Conservation (phyloP, 1,140 invertebrate genomes). For the Lamellibrachia luymesi region DNA sequence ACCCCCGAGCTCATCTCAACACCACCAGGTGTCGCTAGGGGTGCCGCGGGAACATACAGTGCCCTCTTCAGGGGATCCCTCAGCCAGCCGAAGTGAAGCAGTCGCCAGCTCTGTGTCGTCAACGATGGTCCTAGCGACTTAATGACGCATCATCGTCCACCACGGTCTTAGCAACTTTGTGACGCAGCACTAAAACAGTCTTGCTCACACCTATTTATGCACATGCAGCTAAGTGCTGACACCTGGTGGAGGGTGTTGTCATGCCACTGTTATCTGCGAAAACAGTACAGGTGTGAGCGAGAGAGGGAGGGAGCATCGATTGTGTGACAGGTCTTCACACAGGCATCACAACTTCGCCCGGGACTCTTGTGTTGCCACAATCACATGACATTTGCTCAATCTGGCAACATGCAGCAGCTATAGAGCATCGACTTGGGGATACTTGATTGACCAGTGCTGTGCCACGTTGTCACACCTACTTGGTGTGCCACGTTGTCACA, state of each 20-base stretch:
- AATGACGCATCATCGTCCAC: background rate
- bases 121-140: constrained; percentile 13
- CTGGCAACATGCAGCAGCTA: background rate
- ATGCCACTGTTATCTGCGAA: background rate
- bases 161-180: background rate
- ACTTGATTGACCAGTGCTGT: background rate
- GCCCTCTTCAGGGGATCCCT: background rate
- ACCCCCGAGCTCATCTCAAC: background rate
- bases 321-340: background rate
- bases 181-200: background rate
- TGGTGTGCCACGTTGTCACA: background rate
- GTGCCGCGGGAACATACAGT: background rate
- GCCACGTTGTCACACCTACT: background rate
- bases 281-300: background rate
- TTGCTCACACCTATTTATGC: background rate
- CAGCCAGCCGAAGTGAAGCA: background rate
- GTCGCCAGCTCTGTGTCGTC: background rate
- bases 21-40: background rate
- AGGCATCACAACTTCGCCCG: background rate
- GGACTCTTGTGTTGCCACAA: background rate
- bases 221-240: background rate
- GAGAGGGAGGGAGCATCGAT: background rate
- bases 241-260: background rate
- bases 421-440: background rate
- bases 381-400: background rate